Evolutionary conservation across 37 sponge, comb jelly and placozoan genomes (phyloP).

Genomic region (Spongilla lacustris): DNA sequence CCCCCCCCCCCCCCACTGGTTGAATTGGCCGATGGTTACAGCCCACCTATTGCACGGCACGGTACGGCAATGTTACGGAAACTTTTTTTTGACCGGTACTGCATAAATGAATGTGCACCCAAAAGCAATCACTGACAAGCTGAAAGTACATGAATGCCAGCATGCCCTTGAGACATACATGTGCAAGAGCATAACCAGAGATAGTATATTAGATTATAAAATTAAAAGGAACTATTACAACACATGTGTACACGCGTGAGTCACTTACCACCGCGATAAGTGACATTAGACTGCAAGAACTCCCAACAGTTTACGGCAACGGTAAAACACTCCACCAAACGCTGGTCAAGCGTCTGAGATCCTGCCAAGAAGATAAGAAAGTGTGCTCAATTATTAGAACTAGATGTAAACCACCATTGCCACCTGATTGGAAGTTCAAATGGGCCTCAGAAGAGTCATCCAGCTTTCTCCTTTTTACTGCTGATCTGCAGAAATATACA

Average conservation of each 20-base stretch:
- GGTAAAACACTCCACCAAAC: slow-evolving; percentile 65
- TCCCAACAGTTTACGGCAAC: slow-evolving; percentile 82
- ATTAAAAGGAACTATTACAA: too few relatives aligned
- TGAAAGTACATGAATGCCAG: too few relatives aligned
- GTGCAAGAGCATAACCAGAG: too few relatives aligned
- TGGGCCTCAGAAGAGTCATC: slow-evolving; percentile 33
- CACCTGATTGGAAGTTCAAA: slow-evolving; percentile 43
- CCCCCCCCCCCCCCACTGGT: too few relatives aligned
- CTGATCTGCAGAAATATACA: background rate
- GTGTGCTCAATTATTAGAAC: background rate
- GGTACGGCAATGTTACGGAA: too few relatives aligned
- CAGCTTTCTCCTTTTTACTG: slow-evolving; percentile 41
- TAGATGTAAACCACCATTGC: background rate
- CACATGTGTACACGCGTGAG: background rate
- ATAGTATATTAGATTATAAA: too few relatives aligned
- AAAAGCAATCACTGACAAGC: too few relatives aligned
- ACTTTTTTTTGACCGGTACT: too few relatives aligned
- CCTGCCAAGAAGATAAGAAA: background rate
- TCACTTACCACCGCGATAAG: slow-evolving; percentile 69
- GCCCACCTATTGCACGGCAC: too few relatives aligned
- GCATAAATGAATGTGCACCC: too few relatives aligned
- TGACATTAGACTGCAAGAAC: slow-evolving; percentile 81
- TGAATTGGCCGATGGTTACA: too few relatives aligned
- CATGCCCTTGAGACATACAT: background rate
- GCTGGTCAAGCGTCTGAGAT: slow-evolving; percentile 31